These are phyloP conservation scores for Scomber colias DNA, from an alignment of 2,113 vertebrate genomes.

Conservation along the genomic window DNA sequence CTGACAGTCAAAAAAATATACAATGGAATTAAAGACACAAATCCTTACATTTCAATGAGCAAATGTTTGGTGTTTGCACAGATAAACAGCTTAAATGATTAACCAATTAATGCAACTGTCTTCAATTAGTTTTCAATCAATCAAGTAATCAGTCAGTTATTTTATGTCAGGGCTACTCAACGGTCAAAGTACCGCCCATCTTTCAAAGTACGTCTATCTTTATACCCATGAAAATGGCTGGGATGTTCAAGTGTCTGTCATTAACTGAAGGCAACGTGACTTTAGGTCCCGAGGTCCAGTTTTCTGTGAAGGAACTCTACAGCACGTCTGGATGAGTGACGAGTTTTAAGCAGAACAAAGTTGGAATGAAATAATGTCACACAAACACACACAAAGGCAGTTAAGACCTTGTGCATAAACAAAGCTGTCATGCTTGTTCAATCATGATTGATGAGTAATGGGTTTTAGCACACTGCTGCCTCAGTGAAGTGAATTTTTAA, in stretches of 20 bases:
- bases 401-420: slow-evolving; percentile 62
- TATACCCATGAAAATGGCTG: slow-evolving; percentile 42
- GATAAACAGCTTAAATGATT: neutral
- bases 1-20: slow-evolving; percentile 1
- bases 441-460: slow-evolving; percentile 54
- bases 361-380: slow-evolving; percentile 44
- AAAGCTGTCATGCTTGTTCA: slow-evolving; percentile 70
- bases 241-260: slow-evolving; percentile 80
- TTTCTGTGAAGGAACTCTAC: slow-evolving; percentile 43
- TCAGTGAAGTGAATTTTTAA: neutral
- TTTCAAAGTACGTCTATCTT: slow-evolving; percentile 8
- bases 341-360: slow-evolving; percentile 14
- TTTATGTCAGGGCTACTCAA: neutral
- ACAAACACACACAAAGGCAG: slow-evolving; percentile 9
- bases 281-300: slow-evolving; percentile 79
- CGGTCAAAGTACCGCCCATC: neutral
- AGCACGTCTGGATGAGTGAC: slow-evolving; percentile 25
- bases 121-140: neutral
- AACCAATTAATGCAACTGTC: neutral
- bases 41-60: neutral
- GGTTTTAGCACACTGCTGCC: slow-evolving; percentile 23
- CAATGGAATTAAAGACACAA: neutral
- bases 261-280: slow-evolving; percentile 82
- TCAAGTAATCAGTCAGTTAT: neutral
- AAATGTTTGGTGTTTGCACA: neutral